phyloP scores from a whole-genome alignment of 2,888 invertebrate genomes.

The Eudasyphora cyanicolor region DNA sequence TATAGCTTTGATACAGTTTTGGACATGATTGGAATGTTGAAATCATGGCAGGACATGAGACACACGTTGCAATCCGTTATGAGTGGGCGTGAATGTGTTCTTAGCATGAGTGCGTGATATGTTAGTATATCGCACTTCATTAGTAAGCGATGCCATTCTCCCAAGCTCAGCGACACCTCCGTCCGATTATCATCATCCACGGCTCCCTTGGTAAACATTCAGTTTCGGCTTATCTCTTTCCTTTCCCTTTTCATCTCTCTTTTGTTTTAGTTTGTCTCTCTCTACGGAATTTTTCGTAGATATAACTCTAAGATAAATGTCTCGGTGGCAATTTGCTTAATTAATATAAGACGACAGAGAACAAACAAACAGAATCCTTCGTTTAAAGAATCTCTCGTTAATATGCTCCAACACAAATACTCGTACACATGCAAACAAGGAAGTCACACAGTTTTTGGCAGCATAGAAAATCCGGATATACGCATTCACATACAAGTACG shows the following conservation, averaged over 20 bases:
- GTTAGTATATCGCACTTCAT: not conserved
- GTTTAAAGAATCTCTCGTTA: not conserved
- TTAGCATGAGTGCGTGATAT: not conserved
- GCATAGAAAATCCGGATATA: no score
- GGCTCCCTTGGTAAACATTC: not conserved
- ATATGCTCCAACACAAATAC: not conserved
- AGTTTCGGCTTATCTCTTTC: not conserved
- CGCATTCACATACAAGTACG: no score
- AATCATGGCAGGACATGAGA: no score
- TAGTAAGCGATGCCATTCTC: not conserved
- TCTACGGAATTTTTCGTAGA: not conserved
- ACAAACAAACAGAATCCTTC: not conserved
- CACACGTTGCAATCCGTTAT: no score
- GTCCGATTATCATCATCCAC: not conserved
- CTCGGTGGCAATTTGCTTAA: not conserved
- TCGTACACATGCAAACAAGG: not conserved
- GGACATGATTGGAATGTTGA: not conserved
- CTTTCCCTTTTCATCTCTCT: not conserved
- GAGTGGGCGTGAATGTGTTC: not conserved
- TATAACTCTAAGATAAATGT: not conserved
- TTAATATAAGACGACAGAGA: not conserved
- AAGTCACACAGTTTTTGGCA: no score
- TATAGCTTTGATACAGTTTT: not conserved
- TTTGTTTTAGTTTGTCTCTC: no score
- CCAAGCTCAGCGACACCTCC: not conserved